Base-by-base conservation (phyloP, 2,888 invertebrate genomes). In the Petrophora chlorosata region DNA sequence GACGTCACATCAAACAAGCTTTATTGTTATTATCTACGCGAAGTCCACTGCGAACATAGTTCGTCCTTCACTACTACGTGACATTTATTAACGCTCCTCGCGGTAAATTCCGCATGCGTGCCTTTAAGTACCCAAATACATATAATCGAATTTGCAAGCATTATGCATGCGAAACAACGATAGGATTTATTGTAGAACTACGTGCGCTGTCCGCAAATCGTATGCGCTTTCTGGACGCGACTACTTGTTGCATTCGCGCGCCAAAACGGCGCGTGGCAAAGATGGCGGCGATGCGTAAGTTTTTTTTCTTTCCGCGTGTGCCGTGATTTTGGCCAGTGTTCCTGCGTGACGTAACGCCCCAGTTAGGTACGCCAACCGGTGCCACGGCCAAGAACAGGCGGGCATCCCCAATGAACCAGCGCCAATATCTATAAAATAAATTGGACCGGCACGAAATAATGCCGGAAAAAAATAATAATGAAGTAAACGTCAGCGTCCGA, bases 371-470 rank as follows among this genome's bases (percentile, higher is more conserved):
- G 90, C 90, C 90, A 89, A 89, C 70, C 82, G 79, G 79, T 85
- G 79, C 87, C 89, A 89, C 79, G 90, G 90, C 89, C 89, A 89
- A 89, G 88, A 83, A 83, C 87, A 85, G 76, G 63, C 77, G 84
- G 89, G 88, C 79, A 85, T 87, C 88, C 89, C 88, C 83, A 75
- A 81, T 88, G 89, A 88, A 85, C 84, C 84, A 76, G 80, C 74
- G 89, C 89, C 90, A 90, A 90, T 89, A 88, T 89, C 90, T 89
- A 90, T 90, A 88, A 90, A 90, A 90, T 85, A 89, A 90, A 90
- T 90, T 82, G 81, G 82, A 80, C 73, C 78, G 69, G 69, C 74
- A 70, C 50, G 50, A 46, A 79, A 81, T 82, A 82, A 82, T 76
- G 73, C 70, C 72, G 70, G 70, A 82, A 85, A 87, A 85, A 88